phyloP scores from a whole-genome alignment of 1,140 invertebrate species.

The Babylonia areolata region DNA sequence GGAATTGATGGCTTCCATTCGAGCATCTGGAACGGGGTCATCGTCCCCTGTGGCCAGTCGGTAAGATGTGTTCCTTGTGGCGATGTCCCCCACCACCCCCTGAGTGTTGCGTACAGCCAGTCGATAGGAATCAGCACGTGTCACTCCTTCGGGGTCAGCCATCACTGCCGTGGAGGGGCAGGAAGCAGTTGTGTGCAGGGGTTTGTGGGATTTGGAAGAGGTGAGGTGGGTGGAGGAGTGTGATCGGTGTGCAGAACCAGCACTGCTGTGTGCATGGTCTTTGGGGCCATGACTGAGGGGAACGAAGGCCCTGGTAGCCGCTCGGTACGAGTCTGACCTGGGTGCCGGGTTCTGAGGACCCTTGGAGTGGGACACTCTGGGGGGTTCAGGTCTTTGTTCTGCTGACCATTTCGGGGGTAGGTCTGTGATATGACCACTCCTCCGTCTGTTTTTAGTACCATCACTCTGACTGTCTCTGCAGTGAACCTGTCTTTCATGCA shows the following conservation, averaged over 20 bases:
- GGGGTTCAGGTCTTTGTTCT: conserved; percentile 20
- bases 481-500: neutral
- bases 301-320: conserved; percentile 47
- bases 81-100: conserved; percentile 49
- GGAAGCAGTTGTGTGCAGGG: conserved; percentile 27
- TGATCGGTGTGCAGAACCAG: neutral
- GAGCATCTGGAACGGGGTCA: conserved; percentile 41
- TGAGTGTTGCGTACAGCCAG: conserved; percentile 65
- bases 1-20: conserved; percentile 57
- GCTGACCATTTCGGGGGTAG: neutral
- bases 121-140: conserved; percentile 67
- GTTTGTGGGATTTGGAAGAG: neutral
- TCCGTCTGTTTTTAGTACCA: neutral
- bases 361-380: neutral
- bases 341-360: neutral
- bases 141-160: conserved; percentile 41
- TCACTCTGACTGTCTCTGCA: neutral
- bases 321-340: conserved; percentile 65
- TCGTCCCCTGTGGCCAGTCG: conserved; percentile 59
- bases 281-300: neutral
- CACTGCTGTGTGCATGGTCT: neutral
- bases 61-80: conserved; percentile 62
- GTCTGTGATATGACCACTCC: neutral
- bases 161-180: conserved; percentile 24
- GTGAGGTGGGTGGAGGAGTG: neutral